Conservation (phyloP, 2,113 vertebrate genomes). For the Glaucidium brasilianum region DNA sequence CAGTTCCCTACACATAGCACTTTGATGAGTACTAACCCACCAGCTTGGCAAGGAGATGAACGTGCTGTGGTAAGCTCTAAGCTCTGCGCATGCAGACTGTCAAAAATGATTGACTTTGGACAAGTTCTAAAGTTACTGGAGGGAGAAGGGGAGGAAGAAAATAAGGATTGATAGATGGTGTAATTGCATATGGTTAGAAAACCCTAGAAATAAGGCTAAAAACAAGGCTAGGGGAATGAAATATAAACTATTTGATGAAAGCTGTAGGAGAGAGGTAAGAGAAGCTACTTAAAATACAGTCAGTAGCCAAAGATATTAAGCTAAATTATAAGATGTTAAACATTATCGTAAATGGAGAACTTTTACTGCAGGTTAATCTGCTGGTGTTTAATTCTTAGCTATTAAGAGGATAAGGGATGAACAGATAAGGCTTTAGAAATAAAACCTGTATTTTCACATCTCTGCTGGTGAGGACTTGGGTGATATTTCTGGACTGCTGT, state of each 20-base stretch:
- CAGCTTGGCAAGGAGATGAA: background rate
- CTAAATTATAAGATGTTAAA: background rate
- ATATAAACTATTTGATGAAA: background rate
- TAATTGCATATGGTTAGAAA: background rate
- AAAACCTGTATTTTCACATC: background rate
- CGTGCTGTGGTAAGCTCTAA: background rate
- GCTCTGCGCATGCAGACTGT: background rate
- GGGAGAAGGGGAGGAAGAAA: background rate
- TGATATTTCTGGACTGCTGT: background rate
- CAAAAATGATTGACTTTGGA: background rate
- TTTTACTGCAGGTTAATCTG: constrained; percentile 3
- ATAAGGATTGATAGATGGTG: background rate
- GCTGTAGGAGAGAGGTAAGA: background rate
- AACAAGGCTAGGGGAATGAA: background rate
- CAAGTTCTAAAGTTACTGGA: background rate
- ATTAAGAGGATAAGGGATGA: background rate
- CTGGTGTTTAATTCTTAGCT: background rate
- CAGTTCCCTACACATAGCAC: background rate
- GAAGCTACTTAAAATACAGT: background rate
- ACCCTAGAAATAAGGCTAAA: background rate
- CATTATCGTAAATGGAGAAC: background rate
- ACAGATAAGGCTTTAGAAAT: background rate
- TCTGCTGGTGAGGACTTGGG: background rate
- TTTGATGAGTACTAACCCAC: background rate
- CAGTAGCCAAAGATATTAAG: background rate